A percentile compares a stretch with the other conserved stretches of the same genome.
Evolutionary conservation across 2,888 invertebrate species (phyloP).

Genomic region (Lymantria dispar): DNA sequence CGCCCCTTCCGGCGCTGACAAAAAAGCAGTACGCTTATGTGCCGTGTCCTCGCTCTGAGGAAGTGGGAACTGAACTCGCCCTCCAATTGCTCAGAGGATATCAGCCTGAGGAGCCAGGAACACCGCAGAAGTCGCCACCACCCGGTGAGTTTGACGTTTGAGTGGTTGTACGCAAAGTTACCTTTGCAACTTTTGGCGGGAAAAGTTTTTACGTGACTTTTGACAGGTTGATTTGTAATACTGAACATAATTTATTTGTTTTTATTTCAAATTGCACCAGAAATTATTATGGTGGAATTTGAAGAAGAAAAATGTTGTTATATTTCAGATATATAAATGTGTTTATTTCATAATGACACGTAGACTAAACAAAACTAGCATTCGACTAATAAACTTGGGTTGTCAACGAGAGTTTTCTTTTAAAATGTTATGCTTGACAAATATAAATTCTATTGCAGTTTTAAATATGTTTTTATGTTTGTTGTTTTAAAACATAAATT

Average conservation of each 20-base stretch:
- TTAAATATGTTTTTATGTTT: no score
- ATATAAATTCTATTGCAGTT: no score
- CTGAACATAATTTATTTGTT: neutral
- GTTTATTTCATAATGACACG: conserved; percentile 7
- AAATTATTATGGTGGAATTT: neutral
- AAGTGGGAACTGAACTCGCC: conserved; percentile 75
- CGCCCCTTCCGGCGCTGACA: conserved; percentile 72
- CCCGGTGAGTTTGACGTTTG: conserved; percentile 50
- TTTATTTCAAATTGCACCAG: neutral
- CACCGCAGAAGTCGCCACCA: conserved; percentile 60
- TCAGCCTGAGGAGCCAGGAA: conserved; percentile 48
- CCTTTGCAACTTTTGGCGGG: conserved; percentile 39
- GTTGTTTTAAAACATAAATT: no score
- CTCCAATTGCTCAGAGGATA: conserved; percentile 56
- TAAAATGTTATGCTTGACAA: no score
- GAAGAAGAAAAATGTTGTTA: neutral
- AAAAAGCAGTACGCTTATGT: conserved; percentile 77
- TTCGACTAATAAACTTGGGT: neutral
- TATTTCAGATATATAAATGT: neutral
- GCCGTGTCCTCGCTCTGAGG: conserved; percentile 78
- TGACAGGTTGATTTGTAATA: neutral
- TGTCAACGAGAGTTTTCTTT: neutral
- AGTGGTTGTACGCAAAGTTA: conserved; percentile 17
- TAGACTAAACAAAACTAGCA: conserved; percentile 21
- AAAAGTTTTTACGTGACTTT: conserved; percentile 33